Percentiles rank a stretch among this genome's conserved stretches.
Conservation (phyloP, 2,888 invertebrate genomes). For the Eristalis arbustorum region DNA sequence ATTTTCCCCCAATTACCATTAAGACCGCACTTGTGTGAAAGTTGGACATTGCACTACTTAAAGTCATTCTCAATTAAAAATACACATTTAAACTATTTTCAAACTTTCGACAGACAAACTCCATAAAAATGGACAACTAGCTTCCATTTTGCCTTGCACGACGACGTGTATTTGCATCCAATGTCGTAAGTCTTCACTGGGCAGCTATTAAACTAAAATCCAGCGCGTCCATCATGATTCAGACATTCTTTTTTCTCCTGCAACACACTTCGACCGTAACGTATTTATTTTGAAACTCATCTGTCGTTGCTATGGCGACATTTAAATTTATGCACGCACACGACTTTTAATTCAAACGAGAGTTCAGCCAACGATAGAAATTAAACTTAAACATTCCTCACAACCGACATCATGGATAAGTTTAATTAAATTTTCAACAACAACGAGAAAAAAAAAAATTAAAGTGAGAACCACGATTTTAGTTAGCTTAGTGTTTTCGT, state of each 20-base stretch:
- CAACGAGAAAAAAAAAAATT: not conserved
- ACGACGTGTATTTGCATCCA: not conserved
- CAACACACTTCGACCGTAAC: not conserved
- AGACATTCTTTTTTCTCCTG: not conserved
- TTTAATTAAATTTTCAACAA: conserved; percentile 2
- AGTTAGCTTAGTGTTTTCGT: not conserved
- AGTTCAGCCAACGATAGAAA: not conserved
- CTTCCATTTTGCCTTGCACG: not conserved
- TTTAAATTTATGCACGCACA: not conserved
- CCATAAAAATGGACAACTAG: not conserved
- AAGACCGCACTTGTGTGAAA: not conserved
- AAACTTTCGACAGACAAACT: not conserved
- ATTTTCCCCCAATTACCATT: not conserved
- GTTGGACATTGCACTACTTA: not conserved
- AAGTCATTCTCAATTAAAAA: not conserved
- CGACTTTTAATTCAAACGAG: not conserved
- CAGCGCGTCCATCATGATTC: not conserved
- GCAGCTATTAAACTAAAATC: not conserved
- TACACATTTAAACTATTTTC: not conserved
- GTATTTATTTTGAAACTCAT: not conserved
- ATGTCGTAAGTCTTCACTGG: not conserved
- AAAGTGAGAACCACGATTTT: not conserved
- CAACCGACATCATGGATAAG: not conserved
- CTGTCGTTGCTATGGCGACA: not conserved
- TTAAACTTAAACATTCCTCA: not conserved